Percentiles rank a stretch among this genome's conserved stretches.
Conservation (phyloP, 2,888 invertebrate genomes). For the Hirtodrosophila alboralis region DNA sequence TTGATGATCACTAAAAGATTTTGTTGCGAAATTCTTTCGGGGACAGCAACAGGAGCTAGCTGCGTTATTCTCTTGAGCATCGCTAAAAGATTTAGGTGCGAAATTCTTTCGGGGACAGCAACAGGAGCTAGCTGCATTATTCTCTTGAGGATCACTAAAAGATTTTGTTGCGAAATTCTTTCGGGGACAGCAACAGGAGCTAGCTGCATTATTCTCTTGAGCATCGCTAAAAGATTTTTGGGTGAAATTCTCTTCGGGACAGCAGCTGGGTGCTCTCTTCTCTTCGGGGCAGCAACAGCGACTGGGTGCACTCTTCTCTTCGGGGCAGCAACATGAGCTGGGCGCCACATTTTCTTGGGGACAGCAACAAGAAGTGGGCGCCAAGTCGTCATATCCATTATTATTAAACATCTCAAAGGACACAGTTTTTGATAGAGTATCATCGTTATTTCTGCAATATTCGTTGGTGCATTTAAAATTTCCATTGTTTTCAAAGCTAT, state of each 20-base stretch:
- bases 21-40: background rate
- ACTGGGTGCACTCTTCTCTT: background rate
- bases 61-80: too few species aligned
- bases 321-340: too few species aligned
- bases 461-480: slow-evolving; percentile 7
- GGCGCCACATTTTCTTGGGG: too few species aligned
- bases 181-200: too few species aligned
- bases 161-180: background rate
- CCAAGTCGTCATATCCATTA: background rate
- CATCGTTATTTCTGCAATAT: slow-evolving; percentile 15
- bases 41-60: too few species aligned
- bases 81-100: too few species aligned
- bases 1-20: background rate
- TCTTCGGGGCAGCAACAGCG: background rate
- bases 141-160: background rate
- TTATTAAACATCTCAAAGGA: background rate
- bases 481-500: slow-evolving; percentile 3
- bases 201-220: too few species aligned
- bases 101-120: background rate
- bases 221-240: too few species aligned
- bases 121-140: background rate
- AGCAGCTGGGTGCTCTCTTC: background rate
- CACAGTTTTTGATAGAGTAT: background rate
- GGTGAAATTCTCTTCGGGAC: background rate
- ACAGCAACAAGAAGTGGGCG: too few species aligned